A percentile compares a stretch with the other conserved stretches of the same genome.
Evolutionary conservation across 2,113 vertebrate species (phyloP).

Genomic region (Syngnathus floridae): DNA sequence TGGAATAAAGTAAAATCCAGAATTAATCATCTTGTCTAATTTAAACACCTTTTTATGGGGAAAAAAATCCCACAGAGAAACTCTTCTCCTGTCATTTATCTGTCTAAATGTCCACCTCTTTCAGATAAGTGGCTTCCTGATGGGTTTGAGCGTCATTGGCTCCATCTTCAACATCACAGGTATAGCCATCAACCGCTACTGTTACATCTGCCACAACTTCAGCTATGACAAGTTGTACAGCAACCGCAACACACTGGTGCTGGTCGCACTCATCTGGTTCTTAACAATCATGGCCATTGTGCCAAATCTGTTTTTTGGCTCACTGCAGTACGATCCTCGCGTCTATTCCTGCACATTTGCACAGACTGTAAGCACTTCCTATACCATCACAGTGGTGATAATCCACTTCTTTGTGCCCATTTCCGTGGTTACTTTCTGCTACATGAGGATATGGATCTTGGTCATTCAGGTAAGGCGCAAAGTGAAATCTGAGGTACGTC

Average conservation of each 20-base stretch:
- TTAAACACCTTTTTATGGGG: too few species aligned
- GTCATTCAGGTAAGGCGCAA: neutral
- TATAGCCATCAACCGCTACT: neutral
- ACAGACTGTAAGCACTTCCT: neutral
- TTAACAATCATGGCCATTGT: neutral
- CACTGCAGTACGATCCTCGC: neutral
- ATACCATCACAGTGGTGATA: neutral
- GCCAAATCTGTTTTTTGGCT: conserved; percentile 2
- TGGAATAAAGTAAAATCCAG: too few species aligned
- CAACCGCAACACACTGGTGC: conserved; percentile 39
- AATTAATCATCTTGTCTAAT: too few species aligned
- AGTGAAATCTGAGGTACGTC: neutral
- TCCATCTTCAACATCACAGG: conserved; percentile 2
- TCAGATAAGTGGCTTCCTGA: neutral
- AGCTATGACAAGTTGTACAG: conserved; percentile 38
- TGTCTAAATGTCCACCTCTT: neutral
- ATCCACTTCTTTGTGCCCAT: neutral
- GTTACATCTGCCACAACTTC: conserved; percentile 36
- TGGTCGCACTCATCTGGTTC: conserved; percentile 23
- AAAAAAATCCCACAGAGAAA: too few species aligned
- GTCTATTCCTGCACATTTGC: neutral
- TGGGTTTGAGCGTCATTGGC: conserved; percentile 2
- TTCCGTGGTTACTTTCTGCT: neutral
- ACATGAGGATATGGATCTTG: conserved; percentile 1
- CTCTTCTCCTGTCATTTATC: neutral